Evolutionary conservation across 2,113 vertebrate species (phyloP), one percentile per base, ranked within the genome.

Genomic region (Athene noctua): DNA sequence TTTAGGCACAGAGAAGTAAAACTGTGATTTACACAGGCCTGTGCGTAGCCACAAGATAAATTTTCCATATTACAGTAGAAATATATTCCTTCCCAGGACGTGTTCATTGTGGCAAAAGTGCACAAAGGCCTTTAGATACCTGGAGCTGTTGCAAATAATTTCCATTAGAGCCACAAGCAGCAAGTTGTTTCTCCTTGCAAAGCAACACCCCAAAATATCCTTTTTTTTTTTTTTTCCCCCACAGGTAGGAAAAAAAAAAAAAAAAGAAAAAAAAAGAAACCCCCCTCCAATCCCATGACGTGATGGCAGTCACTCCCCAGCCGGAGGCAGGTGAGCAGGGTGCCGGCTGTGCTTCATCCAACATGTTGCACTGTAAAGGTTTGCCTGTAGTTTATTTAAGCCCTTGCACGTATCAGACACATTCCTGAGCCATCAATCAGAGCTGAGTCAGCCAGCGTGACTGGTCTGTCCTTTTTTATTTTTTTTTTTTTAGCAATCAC

Each of bases 381-480:
- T 95, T 86, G 86, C 88, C 78, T 25, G 1, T 9, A 51, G 72
- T 85, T 91, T 81, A 68, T 80, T 79, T 92, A 94, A 95, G 95
- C 91, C 86, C 52, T 90, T 16, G 57, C 81, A 88, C 10, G 5
- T 83, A 94, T 92, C 96, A 94, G 86, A 96, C 91, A 68, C 95
- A 96, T 95, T 95, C 96, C 97, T 91, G 95, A 91, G 94, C 86
- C 61, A 81, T 93, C 95, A 92, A 86, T 95, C 96, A 95, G 61
- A 75, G 95, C 94, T 95, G 97, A 96, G 55, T 96, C 96, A 95
- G 95, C 65, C 95, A 79, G 88, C 44, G 12, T 96, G 95, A 94
- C 91, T 81, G 57, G 2, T 51, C 86, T 95, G 86, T 29, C 68
- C 49, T 86, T 93, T 79, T 83, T n/a, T 40, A 3, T 14, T 65